Base-by-base conservation (phyloP, 2,888 invertebrate species). In the Caenorhabditis sp. region DNA sequence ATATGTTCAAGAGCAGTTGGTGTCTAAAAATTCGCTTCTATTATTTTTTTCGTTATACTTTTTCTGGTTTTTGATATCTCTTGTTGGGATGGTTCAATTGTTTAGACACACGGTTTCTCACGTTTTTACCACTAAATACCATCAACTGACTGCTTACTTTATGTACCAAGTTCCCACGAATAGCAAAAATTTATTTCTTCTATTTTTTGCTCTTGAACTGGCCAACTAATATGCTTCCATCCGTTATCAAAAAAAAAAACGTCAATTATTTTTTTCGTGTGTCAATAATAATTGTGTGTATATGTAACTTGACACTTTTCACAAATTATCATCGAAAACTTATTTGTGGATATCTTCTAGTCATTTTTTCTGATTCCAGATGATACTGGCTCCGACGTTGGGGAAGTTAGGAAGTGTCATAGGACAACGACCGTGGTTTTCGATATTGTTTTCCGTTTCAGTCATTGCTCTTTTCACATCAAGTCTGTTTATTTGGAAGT, bases 301-400 rank as follows among this genome's bases (percentile, higher is more conserved):
- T 43, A 43, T 43, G 43, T 17, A 43, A 43, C 43, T 43, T 43
- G 43, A 43, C 43, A 43, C 43, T 43, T 43, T 43, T 14, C 43
- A 43, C 43, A 43, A 43, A 43, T 17, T 43, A 43, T 43, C 43
- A 17, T 10, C 10, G 14, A 43, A 43, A 43, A 43, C 6, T 10
- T 3, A 43, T 3, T 43, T 43, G 6, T 43, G 6, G 10, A 51
- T 21, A 23, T 21, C 21, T 21, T n/a, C 4, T 21, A 23, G 21
- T 51, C 3, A 23, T 27, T 24, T 2, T 27, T 55, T 27, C 27
- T 27, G 12, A 26, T 62, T 72, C 51, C 66, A 74, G 74, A 74
- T 74, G 74, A 69, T 74, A 26, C 58, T 74, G 26, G 74, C 69
- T 19, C 69, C 69, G 10, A 64, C 74, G 26, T 50, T 74, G 43